Base-by-base conservation (phyloP, 1,140 invertebrate species). In the Euwallacea similis region DNA sequence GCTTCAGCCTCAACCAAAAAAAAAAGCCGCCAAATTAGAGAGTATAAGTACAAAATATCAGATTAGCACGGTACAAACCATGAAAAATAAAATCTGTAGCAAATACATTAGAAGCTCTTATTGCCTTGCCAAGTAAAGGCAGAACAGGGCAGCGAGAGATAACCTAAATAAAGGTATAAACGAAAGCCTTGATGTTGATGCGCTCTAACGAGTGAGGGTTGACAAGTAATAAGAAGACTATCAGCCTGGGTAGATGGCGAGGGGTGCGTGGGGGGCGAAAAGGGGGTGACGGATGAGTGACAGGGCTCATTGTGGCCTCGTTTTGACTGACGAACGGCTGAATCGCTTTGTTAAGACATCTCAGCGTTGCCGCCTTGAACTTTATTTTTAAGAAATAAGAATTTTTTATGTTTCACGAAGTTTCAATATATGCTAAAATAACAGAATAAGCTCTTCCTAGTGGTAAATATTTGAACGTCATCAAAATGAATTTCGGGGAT, bases 181-280 rank as follows among this genome's bases (percentile, higher is more conserved):
- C 58, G 64, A 47, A 66, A 59, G 60, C 42, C n/a, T 47, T 66
- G 69, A 71, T 64, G 69, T 71, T 71, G 69, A 71, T 71, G 69
- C 50, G 64, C 69, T 66, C 62, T 64, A 71, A 71, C 64, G 69
- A 71, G 69, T 66, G 63, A 66, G 69, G 66, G 69, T 71, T 71
- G 69, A 71, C 69, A 71, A 71, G 69, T 71, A 72, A 72, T 72
- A 72, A 72, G 70, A 71, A 75, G 74, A 75, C 74, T 70, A 75
- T 69, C 71, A 75, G 66, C 56, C 66, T 61, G 53, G 58, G 53
- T 65, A 58, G 61, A 62, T 44, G 69, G 65, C 65, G 53, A 43
- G 44, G 60, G 62, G 33, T 6, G 72, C 46, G 59, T 16, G 66
- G 53, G 47, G 60, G 46, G 42, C 54, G 41, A 42, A 46, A 62